Evolutionary conservation across 2,113 vertebrate genomes (phyloP), one percentile per base, ranked within the genome.

Genomic region (Salvelinus fontinalis): DNA sequence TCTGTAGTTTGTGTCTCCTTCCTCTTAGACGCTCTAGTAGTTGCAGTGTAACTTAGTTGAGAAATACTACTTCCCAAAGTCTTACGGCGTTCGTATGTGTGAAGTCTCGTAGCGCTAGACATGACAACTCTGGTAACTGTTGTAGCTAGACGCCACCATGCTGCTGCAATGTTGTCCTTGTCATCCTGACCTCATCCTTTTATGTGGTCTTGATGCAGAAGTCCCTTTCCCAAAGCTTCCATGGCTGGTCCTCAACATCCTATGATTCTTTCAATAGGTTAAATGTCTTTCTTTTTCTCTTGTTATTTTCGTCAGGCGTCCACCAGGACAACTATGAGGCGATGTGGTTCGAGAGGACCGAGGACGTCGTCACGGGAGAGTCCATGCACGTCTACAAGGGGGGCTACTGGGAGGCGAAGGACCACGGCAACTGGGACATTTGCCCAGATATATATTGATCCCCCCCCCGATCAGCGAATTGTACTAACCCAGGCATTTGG

Each of bases 341-440:
- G 0, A 81, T 95, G 88, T 99, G 97, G 97, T 99, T 99, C 54
- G 95, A 99, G 80, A 92, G 94, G 67, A 85, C 83, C 7, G 94
- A 96, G 65, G 97, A 99, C 81, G 92, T 93, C 0, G 85, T 86
- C 5, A 97, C 96, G 0, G 95, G 95, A 89, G 97, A 99, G 89
- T 72, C 93, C 71, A 87, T 95, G 1, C 95, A 98, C n/a, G 79
- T 97, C 88, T 99, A 97, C 91, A 94, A 90, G 70, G 97, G 97
- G 0, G 97, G 96, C 0, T 99, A 99, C 91, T 99, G 97, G 97
- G 97, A 99, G 80, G 92, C 94, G 68, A 94, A 94, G 81, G 93
- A 98, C 3, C 93, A 92, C 66, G 94, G 96, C 82, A 88, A 84
- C 89, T 99, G 97, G 97, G 91, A 83, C 73, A 39, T 84, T 71